These are phyloP conservation scores for Ciconia stormi DNA, from an alignment of 2,113 vertebrate genomes.

Conservation along the genomic window DNA sequence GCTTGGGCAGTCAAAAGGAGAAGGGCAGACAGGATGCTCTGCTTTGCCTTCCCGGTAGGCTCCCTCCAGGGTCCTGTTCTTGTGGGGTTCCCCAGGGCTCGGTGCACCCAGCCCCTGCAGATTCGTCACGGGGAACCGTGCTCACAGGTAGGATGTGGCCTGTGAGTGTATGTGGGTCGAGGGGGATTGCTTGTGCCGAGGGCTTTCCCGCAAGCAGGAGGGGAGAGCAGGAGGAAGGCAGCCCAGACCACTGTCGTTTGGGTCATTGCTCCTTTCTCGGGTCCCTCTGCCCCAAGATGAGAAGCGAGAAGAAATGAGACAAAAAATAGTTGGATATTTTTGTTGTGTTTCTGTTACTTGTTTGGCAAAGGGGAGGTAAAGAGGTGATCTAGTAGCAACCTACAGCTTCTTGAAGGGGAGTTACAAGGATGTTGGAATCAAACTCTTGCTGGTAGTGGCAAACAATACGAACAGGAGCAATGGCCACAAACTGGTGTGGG, in stretches of 20 bases:
- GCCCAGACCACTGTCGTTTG: neutral
- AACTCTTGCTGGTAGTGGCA: neutral
- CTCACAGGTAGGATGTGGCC: neutral
- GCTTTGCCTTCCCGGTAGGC: neutral
- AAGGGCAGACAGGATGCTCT: neutral
- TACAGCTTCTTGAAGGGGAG: neutral
- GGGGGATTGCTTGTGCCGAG: neutral
- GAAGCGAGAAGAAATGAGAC: neutral
- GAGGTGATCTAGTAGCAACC: neutral
- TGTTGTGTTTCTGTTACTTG: neutral
- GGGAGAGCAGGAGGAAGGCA: neutral
- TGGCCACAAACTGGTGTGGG: neutral
- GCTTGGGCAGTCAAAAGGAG: neutral
- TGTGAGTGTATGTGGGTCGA: fast-evolving
- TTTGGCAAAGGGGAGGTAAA: neutral
- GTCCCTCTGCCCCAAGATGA: neutral
- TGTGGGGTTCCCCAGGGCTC: neutral
- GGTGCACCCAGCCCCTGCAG: neutral
- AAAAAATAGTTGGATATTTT: neutral
- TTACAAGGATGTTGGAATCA: neutral
- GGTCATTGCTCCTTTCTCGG: neutral
- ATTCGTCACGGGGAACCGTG: neutral
- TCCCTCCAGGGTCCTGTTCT: neutral
- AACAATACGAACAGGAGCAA: neutral
- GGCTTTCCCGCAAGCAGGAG: neutral